These are phyloP conservation scores for Allophyes oxyacanthae DNA, from an alignment of 2,888 invertebrate species.

Conservation along the genomic window DNA sequence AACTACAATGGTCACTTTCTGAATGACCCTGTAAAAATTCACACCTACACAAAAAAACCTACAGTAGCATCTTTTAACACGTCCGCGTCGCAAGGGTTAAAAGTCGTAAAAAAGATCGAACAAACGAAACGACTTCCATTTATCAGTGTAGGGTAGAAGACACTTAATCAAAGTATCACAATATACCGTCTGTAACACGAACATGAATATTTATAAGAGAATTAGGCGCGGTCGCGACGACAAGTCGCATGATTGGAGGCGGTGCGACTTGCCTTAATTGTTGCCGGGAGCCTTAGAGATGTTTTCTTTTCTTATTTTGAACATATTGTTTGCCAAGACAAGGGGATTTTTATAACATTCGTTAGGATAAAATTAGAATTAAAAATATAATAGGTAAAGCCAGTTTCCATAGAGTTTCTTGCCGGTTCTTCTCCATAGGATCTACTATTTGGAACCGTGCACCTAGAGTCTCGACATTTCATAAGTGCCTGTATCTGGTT, in stretches of 20 bases:
- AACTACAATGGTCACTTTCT: slow-evolving; percentile 8
- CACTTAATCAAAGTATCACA: slow-evolving; percentile 88
- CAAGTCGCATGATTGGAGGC: slow-evolving; percentile 72
- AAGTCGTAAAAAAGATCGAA: slow-evolving; percentile 39
- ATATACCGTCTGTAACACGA: slow-evolving; percentile 77
- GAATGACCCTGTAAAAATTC: too few species aligned
- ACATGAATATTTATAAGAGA: slow-evolving; percentile 86
- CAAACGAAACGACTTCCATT: slow-evolving; percentile 64
- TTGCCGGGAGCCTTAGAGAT: slow-evolving; percentile 63
- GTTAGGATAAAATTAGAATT: slow-evolving; percentile 12
- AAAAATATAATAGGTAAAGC: too few species aligned
- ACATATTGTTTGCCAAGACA: slow-evolving; percentile 29
- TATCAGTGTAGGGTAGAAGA: slow-evolving; percentile 77
- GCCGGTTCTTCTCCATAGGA: too few species aligned
- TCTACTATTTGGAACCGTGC: too few species aligned
- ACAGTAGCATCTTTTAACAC: slow-evolving; percentile 62
- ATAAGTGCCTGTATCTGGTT: too few species aligned
- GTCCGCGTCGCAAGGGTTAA: slow-evolving; percentile 45
- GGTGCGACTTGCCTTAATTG: slow-evolving; percentile 73
- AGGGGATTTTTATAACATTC: slow-evolving; percentile 25
- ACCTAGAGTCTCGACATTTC: too few species aligned
- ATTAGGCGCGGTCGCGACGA: slow-evolving; percentile 75
- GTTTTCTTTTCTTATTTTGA: slow-evolving; percentile 22
- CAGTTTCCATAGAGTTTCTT: too few species aligned
- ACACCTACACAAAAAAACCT: slow-evolving; percentile 39